A percentile compares a stretch with the other conserved stretches of the same genome.
phyloP scores from a whole-genome alignment of 2,113 vertebrate genomes.

The Chlorodrepanis virens region DNA sequence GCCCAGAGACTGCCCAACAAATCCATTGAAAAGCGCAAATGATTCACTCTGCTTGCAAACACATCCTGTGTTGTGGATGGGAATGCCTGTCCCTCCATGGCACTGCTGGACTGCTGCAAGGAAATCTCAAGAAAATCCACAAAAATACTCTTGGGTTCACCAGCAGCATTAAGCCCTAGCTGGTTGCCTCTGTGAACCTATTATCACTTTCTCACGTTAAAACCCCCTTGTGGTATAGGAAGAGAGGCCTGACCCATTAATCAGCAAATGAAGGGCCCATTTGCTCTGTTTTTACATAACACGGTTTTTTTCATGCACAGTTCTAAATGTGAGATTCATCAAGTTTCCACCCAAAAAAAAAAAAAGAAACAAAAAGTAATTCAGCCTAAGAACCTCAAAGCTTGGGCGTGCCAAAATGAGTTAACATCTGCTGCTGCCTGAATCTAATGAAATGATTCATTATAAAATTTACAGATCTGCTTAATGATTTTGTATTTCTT shows the following conservation, averaged over 20 bases:
- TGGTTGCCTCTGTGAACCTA: slow-evolving; percentile 25
- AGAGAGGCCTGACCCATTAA: slow-evolving; percentile 46
- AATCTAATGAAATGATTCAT: slow-evolving; percentile 77
- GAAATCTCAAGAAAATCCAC: not conserved
- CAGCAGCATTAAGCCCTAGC: not conserved
- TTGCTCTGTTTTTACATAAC: slow-evolving; percentile 53
- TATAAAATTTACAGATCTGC: slow-evolving; percentile 73
- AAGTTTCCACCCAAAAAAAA: slow-evolving; percentile 18
- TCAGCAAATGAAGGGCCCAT: slow-evolving; percentile 50
- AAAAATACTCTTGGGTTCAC: not conserved
- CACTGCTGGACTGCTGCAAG: not conserved
- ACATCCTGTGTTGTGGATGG: not conserved
- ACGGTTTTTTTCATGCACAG: not conserved
- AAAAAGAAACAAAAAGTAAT: not conserved
- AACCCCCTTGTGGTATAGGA: not conserved
- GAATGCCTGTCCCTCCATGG: not conserved
- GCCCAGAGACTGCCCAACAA: not conserved
- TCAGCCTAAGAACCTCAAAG: slow-evolving; percentile 51
- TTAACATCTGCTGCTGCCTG: slow-evolving; percentile 71
- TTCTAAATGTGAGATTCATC: slow-evolving; percentile 48
- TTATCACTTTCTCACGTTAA: slow-evolving; percentile 55
- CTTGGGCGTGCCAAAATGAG: slow-evolving; percentile 52
- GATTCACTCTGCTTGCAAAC: not conserved
- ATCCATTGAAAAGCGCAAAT: not conserved
- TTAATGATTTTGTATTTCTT: slow-evolving; percentile 74